Percentiles rank a stretch among this genome's conserved stretches.
These are phyloP conservation scores for Daktulosphaira vitifoliae DNA, from an alignment of 1,140 invertebrate species.

Conservation along the genomic window DNA sequence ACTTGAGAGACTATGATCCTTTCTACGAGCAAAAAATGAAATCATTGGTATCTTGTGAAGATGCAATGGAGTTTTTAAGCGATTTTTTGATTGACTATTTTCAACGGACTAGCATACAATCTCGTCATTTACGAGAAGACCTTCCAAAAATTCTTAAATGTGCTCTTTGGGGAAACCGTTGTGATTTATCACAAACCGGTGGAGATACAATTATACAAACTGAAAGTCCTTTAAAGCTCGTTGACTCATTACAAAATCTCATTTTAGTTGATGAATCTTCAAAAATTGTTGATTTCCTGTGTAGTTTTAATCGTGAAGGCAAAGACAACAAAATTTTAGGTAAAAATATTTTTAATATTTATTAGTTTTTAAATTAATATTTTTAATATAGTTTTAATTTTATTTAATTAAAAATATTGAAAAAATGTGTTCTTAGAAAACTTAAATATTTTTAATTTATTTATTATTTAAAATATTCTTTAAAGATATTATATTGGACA, in stretches of 20 bases:
- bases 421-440: neutral
- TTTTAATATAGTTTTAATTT: no score
- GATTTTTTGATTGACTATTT: constrained; percentile 29
- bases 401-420: no score
- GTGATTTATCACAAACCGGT: constrained; percentile 78
- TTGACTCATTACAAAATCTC: constrained; percentile 56
- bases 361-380: no score
- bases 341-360: no score
- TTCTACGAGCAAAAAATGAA: constrained; percentile 65
- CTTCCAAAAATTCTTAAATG: constrained; percentile 35
- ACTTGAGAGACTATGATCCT: constrained; percentile 61
- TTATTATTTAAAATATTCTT: constrained; percentile 3
- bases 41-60: constrained; percentile 45
- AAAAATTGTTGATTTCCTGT: constrained; percentile 43
- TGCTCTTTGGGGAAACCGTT: constrained; percentile 47
- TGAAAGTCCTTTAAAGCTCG: constrained; percentile 52
- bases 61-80: constrained; percentile 28
- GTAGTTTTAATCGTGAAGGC: constrained; percentile 44
- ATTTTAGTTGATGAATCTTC: constrained; percentile 61
- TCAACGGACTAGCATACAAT: constrained; percentile 8
- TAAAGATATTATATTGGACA: constrained; percentile 80
- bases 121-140: constrained; percentile 5
- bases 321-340: constrained; percentile 41
- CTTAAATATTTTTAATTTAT: no score
- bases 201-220: constrained; percentile 53